Base-by-base conservation (phyloP, 2,888 invertebrate species). In the Sarcophaga caerulescens region DNA sequence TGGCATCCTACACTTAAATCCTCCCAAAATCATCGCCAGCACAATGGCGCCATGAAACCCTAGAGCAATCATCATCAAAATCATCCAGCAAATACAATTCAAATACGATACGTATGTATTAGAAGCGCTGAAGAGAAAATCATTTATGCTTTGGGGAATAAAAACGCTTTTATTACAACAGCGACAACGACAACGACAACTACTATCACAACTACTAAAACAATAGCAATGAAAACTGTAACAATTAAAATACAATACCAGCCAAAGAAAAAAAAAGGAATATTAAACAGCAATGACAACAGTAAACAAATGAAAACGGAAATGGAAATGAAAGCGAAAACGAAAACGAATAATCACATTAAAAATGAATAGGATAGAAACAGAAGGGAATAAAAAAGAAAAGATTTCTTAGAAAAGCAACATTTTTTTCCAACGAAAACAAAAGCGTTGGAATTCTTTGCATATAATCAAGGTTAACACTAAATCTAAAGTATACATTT, bases 311-410 rank as follows among this genome's bases (percentile, higher is more conserved):
- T 11, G 12, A 59, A 57, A 57, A 59, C 52, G 59, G n/a, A n/a
- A n/a, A n/a, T n/a, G 57, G 4, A 71, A 59, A 59, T 59, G n/a
- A 35, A 69, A 70, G 59, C 57, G 19, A 71, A 59, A 71, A 19
- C 59, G 52, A 52, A 71, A 59, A 71, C 17, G 12, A 59, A 71
- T 59, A 69, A 69, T 69, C 69, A 69, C 47, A 52, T 69, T 69
- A 69, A 52, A 35, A 23, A 3, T 47, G 47, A 47, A 52, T 5
- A 14, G 52, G 17, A 65, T 35, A 6, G 35, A 65, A 25, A 5
- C n/a, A n/a, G n/a, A n/a, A n/a, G n/a, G n/a, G 35, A 12, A 35
- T 35, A 65, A 10, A 65, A 52, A 21, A n/a, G 52, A 69, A 69
- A 47, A 6, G 8, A 69, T 14, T 23, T 47, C 47, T 17, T 2